phyloP scores from a whole-genome alignment of 2,113 vertebrate genomes.

The Chamaetylas fuelleborni region DNA sequence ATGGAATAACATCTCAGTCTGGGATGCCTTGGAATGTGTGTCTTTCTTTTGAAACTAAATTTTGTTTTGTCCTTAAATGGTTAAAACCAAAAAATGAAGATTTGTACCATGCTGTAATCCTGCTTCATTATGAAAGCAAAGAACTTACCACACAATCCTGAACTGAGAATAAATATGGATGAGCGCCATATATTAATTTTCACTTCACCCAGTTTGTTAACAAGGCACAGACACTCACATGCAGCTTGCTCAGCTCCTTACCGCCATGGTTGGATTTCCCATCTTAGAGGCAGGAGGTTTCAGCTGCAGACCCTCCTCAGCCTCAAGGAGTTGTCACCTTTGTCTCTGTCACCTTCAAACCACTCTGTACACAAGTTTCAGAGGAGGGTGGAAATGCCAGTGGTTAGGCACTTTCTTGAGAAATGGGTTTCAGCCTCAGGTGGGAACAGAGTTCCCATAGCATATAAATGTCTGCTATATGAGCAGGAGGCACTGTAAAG shows the following conservation, averaged over 20 bases:
- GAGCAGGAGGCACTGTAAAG: not conserved
- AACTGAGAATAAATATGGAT: not conserved
- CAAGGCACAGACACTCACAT: not conserved
- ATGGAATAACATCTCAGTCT: not conserved
- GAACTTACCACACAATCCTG: not conserved
- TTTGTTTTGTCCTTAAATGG: not conserved
- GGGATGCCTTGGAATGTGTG: not conserved
- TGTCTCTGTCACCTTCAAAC: not conserved
- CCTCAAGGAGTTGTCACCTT: not conserved
- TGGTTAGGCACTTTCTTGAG: not conserved
- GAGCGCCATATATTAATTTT: not conserved
- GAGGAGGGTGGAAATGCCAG: not conserved
- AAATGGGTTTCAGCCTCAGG: constrained; percentile 12
- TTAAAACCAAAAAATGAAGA: not conserved
- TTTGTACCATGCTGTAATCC: not conserved
- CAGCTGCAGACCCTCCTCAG: not conserved
- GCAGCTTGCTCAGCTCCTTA: not conserved
- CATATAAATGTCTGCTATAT: not conserved
- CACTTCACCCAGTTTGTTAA: not conserved
- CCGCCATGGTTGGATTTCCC: not conserved
- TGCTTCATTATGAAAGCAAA: not conserved
- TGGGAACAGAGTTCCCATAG: not conserved
- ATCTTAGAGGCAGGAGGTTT: not conserved
- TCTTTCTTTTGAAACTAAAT: not conserved
- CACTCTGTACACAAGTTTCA: not conserved